Evolutionary conservation across 2,113 vertebrate species (phyloP), one percentile per base, ranked within the genome.

Genomic region (Nyctibius bracteatus): DNA sequence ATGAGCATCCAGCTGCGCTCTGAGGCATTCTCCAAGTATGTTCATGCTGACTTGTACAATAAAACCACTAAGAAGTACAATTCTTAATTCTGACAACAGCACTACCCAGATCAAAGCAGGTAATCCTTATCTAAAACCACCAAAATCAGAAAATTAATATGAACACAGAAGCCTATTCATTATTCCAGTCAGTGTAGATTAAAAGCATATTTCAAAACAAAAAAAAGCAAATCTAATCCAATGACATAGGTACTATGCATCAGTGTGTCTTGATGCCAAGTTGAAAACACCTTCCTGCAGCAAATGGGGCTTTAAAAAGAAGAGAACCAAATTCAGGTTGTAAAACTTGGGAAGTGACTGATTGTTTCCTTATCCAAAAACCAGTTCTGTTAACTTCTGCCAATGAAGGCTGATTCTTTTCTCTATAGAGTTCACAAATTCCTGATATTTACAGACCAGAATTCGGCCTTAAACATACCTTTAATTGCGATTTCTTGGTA

Each of bases 201-300:
- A 86, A 87, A 93, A 92, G 28, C 16, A 5, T 83, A 90, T 59
- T 92, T 92, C 70, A 91, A 93, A 88, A 47, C 24, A 84, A 88
- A 74, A 55, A 88, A 88, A 85, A 30, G 33, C 47, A 94, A 91
- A 85, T 54, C 47, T 79, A 81, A 94, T 80, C 54, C n/a, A 86
- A 79, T 88, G 86, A 81, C 65, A 75, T 24, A 61, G 33, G 52
- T 47, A 47, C 25, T n/a, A 78, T 18, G 41, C 46, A 81, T 47
- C 41, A 43, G 39, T 5, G 3, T 46, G 17, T 12, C 88, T 66
- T 77, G 39, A 78, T 49, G 20, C 30, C 80, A 84, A 66, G 30
- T 22, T 85, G 44, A 86, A 89, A 87, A 28, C 17, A 70, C 66
- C 61, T 78, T 90, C 44, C 51, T 71, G 41, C 43, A 88, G 65